Evolutionary conservation across 2,113 vertebrate species (phyloP).

Genomic region (Halcyon senegalensis): DNA sequence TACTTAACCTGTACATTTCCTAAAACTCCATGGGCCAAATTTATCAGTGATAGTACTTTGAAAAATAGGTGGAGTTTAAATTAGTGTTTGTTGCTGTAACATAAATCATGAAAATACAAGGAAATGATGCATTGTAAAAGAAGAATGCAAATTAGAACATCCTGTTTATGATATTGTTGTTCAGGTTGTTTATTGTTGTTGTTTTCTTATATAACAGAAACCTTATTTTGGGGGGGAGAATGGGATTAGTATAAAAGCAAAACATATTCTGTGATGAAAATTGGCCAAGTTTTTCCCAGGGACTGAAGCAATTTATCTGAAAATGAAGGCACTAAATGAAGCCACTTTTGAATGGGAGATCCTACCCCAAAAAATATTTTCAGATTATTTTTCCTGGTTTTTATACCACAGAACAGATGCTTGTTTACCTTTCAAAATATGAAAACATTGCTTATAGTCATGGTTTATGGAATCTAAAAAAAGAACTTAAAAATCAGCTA

Average conservation of each 20-base stretch:
- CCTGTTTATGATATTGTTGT: neutral
- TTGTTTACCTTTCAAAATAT: conserved; percentile 6
- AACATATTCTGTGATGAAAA: neutral
- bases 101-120: neutral
- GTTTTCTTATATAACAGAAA: neutral
- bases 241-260: neutral
- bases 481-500: neutral
- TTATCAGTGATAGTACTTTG: neutral
- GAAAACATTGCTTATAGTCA: neutral
- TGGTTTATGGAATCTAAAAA: neutral
- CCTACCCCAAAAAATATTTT: neutral
- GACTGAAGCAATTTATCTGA: neutral
- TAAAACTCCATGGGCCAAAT: neutral
- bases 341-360: neutral
- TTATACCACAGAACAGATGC: neutral
- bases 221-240: neutral
- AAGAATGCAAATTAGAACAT: neutral
- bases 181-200: neutral
- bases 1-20: neutral
- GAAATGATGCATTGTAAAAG: neutral
- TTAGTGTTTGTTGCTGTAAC: neutral
- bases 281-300: neutral
- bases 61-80: neutral
- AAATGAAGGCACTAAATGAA: conserved; percentile 10
- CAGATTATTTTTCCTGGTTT: neutral